Evolutionary conservation across 2,113 vertebrate species (phyloP), one percentile per base, ranked within the genome.

Genomic region (Dermatemys mawii): DNA sequence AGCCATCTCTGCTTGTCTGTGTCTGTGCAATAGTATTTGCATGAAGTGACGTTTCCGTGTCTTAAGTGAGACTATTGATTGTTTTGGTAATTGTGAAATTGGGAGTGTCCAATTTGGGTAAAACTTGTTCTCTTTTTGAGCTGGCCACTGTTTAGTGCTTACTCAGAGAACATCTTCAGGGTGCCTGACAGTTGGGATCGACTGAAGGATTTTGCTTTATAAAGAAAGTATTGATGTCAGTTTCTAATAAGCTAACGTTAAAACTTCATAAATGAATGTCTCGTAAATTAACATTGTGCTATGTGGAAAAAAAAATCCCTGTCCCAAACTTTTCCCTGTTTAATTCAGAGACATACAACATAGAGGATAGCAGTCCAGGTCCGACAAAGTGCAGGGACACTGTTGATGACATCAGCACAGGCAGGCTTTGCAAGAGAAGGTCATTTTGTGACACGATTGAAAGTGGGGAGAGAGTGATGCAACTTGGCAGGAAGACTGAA

Each of bases 121-220:
- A 60, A n/a, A 83, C 2, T 24, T 55, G 2, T 14, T 81, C 5
- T 57, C 5, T 88, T 7, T 89, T 14, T 78, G 32, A 75, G 53
- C 13, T 49, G 32, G 46, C 48, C 3, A 12, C 0, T 0, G 24
- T 14, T 9, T 1, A 0, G 0, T 27, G 44, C 14, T 8, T 60
- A 70, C 14, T 17, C 2, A 5, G 49, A 80, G 32, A 8, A 44
- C 2, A 7, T 90, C 83, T 88, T 10, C 44, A 35, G 22, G 11
- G 78, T 57, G 27, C 24, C 3, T 26, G 49, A 29, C 46, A n/a
- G 17, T 32, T 53, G 1, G 44, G 21, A 29, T 6, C 4, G 13
- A 32, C 11, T 44, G 41, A 75, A 41, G 11, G 41, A 75, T 24
- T 75, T 41, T 7, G 24, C 38, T 44, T 75, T 22, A 75, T 75